Percentiles rank a stretch among this genome's conserved stretches.
Evolutionary conservation across 2,797 vertebrate genomes (phyloP).

Genomic region (Buceros bicornis): DNA sequence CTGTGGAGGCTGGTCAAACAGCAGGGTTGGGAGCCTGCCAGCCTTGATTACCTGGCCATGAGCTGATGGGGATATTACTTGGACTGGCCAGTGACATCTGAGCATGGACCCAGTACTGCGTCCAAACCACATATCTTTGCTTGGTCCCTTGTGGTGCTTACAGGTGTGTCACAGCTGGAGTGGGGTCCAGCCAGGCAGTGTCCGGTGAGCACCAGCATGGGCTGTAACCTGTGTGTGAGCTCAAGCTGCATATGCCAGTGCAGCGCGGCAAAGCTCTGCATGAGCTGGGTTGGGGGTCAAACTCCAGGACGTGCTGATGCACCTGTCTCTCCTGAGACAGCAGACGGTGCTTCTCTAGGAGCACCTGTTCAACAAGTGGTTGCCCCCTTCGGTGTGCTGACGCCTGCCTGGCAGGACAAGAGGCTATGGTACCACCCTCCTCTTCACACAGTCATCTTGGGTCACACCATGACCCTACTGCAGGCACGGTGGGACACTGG

Average conservation of each 20-base stretch:
- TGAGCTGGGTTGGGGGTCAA: not conserved
- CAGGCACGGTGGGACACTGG: too few relatives aligned
- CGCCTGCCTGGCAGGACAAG: not conserved
- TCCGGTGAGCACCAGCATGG: fast-evolving
- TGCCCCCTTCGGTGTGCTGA: not conserved
- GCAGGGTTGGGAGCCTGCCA: not conserved
- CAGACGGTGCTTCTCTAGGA: not conserved
- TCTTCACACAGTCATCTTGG: not conserved
- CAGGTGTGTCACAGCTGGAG: not conserved
- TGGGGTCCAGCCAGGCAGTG: not conserved
- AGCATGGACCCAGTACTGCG: not conserved
- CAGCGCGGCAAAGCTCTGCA: not conserved
- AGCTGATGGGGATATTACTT: not conserved
- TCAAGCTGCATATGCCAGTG: fast-evolving
- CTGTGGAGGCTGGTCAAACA: not conserved
- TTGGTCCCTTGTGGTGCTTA: not conserved
- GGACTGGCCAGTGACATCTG: too few relatives aligned
- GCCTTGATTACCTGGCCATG: not conserved
- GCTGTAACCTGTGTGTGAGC: not conserved
- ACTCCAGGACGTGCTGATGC: not conserved
- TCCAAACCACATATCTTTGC: not conserved
- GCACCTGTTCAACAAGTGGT: not conserved
- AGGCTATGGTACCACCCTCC: not conserved
- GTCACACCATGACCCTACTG: not conserved
- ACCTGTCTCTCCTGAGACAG: not conserved